Percentiles rank a stretch among this genome's conserved stretches.
Evolutionary conservation across 2,113 vertebrate species (phyloP).

Genomic region (Phoxinus phoxinus): DNA sequence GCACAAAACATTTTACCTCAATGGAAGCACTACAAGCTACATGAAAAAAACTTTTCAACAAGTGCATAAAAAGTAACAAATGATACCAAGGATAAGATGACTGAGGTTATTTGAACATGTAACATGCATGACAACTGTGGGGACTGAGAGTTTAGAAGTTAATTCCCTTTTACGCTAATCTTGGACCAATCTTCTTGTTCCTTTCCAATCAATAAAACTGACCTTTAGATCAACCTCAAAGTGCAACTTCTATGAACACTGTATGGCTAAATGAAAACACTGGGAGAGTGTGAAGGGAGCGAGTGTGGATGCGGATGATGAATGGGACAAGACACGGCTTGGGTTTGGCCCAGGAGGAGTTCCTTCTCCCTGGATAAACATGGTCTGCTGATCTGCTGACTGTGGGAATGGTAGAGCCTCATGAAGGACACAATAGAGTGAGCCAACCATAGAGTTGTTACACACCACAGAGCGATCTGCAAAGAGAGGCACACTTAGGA

Average conservation of each 20-base stretch:
- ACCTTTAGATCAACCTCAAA: neutral
- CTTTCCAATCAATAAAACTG: neutral
- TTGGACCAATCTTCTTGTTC: neutral
- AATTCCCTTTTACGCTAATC: slow-evolving; percentile 6
- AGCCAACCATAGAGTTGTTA: slow-evolving; percentile 75
- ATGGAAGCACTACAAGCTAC: neutral
- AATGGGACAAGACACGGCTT: slow-evolving; percentile 59
- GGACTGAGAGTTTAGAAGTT: neutral
- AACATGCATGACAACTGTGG: neutral
- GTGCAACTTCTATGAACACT: neutral
- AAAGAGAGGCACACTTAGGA: neutral
- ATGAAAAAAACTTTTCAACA: neutral
- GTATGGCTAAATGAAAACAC: slow-evolving; percentile 63
- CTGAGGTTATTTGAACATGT: neutral
- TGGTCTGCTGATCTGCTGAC: slow-evolving; percentile 71
- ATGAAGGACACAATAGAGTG: slow-evolving; percentile 79
- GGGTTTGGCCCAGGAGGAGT: slow-evolving; percentile 69
- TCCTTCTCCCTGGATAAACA: slow-evolving; percentile 79
- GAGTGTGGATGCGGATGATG: slow-evolving; percentile 49
- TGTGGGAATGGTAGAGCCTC: slow-evolving; percentile 80
- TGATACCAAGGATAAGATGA: neutral
- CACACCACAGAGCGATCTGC: slow-evolving; percentile 76
- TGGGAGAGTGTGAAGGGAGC: slow-evolving; percentile 62
- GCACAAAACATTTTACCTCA: neutral
- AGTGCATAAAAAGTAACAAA: slow-evolving; percentile 4